These are phyloP conservation scores for Linnaemya tessellans DNA, from an alignment of 2,888 invertebrate genomes.

Conservation along the genomic window DNA sequence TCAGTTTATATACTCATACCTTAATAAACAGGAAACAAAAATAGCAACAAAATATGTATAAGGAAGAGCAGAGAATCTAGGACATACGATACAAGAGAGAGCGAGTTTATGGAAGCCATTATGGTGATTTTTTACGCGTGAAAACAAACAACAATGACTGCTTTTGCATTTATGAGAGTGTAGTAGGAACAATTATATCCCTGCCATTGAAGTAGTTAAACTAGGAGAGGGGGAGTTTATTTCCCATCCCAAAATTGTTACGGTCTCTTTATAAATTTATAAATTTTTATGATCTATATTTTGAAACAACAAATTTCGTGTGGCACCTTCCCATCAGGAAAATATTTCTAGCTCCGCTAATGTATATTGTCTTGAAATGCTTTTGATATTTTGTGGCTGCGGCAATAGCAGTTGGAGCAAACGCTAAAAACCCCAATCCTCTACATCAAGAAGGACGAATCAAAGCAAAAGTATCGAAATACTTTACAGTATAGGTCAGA, in stretches of 20 bases:
- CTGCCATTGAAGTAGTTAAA: not conserved
- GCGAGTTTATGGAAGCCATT: conserved; percentile 59
- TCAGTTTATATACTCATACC: not conserved
- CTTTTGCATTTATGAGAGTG: not conserved
- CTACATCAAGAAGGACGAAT: conserved; percentile 81
- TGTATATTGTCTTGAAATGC: conserved; percentile 36
- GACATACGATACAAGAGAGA: conserved; percentile 39
- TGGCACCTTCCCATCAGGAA: too few species aligned
- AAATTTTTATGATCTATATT: too few species aligned
- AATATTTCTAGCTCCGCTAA: too few species aligned
- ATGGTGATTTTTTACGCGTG: conserved; percentile 59
- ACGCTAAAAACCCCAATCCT: conserved; percentile 77
- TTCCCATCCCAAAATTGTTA: too few species aligned
- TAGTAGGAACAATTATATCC: conserved; percentile 42
- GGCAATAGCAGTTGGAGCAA: conserved; percentile 73
- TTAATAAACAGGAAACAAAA: conserved; percentile 18
- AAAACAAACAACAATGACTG: conserved; percentile 11
- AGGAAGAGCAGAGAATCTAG: conserved; percentile 46
- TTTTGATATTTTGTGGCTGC: conserved; percentile 80
- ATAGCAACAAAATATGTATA: conserved; percentile 30
- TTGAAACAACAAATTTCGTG: too few species aligned
- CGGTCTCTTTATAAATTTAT: too few species aligned
- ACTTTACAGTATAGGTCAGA: conserved; percentile 65
- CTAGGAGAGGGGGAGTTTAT: too few species aligned
- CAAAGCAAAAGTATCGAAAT: conserved; percentile 80